Conservation (phyloP, 2,113 vertebrate species). For the Oryzias melastigma region DNA sequence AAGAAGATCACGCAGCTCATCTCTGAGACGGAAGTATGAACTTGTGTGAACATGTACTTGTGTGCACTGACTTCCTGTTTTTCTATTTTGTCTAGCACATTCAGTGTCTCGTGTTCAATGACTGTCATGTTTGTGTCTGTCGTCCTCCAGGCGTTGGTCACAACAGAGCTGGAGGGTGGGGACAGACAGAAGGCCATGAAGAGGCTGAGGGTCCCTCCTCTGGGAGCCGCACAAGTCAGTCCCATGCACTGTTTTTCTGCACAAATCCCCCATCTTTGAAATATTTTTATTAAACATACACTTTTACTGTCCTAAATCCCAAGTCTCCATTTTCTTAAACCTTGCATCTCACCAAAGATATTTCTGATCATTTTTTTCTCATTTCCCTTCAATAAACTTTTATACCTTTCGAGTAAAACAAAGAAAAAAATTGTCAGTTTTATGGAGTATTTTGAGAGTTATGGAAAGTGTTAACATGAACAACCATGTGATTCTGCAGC, state of each 20-base stretch:
- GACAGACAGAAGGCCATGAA: slow-evolving; percentile 99
- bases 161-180: slow-evolving; percentile 93
- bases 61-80: background rate
- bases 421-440: too few species aligned
- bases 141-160: slow-evolving; percentile 85
- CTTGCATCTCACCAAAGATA: too few species aligned
- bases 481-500: too few species aligned
- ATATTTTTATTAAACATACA: background rate
- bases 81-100: background rate
- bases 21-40: slow-evolving; percentile 92
- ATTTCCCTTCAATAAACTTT: too few species aligned
- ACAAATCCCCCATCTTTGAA: background rate
- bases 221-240: slow-evolving; percentile 95
- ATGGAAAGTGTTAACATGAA: too few species aligned
- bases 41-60: background rate
- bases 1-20: slow-evolving; percentile 99
- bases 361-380: too few species aligned
- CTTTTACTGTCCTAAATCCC: too few species aligned
- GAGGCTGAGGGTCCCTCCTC: slow-evolving; percentile 92
- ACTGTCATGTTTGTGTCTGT: background rate
- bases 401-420: too few species aligned
- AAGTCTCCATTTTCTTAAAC: too few species aligned
- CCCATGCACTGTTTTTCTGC: background rate
- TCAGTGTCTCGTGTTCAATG: background rate
- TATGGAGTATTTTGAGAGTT: too few species aligned